Percentiles rank a stretch among this genome's conserved stretches.
These are phyloP conservation scores for Meganola albula DNA, from an alignment of 2,888 invertebrate species.

Conservation along the genomic window DNA sequence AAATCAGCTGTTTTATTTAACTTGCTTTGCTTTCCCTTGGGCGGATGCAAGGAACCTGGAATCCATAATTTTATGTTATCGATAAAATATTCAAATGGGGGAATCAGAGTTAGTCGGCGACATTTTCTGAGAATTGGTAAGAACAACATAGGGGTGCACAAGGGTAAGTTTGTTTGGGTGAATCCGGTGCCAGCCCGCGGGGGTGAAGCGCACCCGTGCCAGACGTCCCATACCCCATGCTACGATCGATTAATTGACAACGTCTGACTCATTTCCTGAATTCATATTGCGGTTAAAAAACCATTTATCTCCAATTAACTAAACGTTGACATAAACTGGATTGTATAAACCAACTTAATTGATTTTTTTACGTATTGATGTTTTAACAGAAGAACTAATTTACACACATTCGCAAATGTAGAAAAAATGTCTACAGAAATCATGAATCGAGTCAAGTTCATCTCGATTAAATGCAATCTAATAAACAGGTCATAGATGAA, in stretches of 20 bases:
- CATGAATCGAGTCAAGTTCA: too few relatives aligned
- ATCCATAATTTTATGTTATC: too few relatives aligned
- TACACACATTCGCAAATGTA: too few relatives aligned
- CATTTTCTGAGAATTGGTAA: constrained; percentile 28
- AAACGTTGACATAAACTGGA: neutral
- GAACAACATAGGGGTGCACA: constrained; percentile 23
- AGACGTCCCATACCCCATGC: constrained; percentile 48
- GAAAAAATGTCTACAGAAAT: too few relatives aligned
- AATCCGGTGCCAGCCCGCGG: constrained; percentile 26
- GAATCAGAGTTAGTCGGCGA: too few relatives aligned
- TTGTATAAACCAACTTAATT: too few relatives aligned
- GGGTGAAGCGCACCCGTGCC: constrained; percentile 34
- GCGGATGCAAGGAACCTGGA: too few relatives aligned
- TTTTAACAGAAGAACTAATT: too few relatives aligned
- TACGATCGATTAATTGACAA: constrained; percentile 58
- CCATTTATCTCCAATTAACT: constrained; percentile 2
- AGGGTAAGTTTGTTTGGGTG: constrained; percentile 46
- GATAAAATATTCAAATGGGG: too few relatives aligned
- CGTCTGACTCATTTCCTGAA: constrained; percentile 43
- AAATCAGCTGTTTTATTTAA: constrained; percentile 23
- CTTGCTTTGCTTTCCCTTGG: too few relatives aligned
- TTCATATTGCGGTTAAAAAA: constrained; percentile 17
- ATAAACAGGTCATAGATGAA: too few relatives aligned
- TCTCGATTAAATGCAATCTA: too few relatives aligned
- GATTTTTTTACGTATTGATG: neutral